Evolutionary conservation across 2,797 vertebrate genomes (phyloP), one percentile per base, ranked within the genome.

Genomic region (Antrozous pallidus): DNA sequence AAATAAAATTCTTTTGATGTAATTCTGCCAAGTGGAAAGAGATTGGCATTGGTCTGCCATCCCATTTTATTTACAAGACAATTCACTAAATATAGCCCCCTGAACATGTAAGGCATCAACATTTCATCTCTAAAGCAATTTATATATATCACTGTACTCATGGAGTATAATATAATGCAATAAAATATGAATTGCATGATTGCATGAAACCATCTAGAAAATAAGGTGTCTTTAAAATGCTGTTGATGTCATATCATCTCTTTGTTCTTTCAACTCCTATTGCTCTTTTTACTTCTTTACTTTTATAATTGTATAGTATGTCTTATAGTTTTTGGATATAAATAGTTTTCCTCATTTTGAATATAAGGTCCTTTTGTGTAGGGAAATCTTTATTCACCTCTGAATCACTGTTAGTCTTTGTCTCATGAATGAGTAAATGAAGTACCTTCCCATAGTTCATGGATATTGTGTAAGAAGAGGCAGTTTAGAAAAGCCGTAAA

Each of bases 401-500:
- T 90, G 45, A 81, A 84, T 91, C 58, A 95, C 31, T 81, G 36
- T n/a, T 85, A 49, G 74, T 49, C 71, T 95, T 94, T 84, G 83
- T 84, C 49, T 94, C 91, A 83, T 74, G 28, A 95, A 79, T 81
- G 54, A 91, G 70, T 93, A 47, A 77, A 45, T 67, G 80, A 86
- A 89, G 73, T 6, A 81, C 18, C 28, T 86, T 88, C 82, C 26
- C 71, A 71, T 22, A 86, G 49, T 54, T 82, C 38, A 65, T 31
- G 20, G 42, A 80, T 16, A 70, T 56, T 83, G n/a, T 82, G 17
- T 69, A 75, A 85, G 47, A 90, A 24, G 67, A 86, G 16, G 69
- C 63, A 71, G 47, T 85, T 93, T 67, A 90, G 65, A 96, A 95
- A 75, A 92, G 49, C 16, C 54, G 56, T 12, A 47, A 42, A 79